These are phyloP conservation scores for Lordiphosa collinella DNA, from an alignment of 1,140 invertebrate species.

Conservation along the genomic window DNA sequence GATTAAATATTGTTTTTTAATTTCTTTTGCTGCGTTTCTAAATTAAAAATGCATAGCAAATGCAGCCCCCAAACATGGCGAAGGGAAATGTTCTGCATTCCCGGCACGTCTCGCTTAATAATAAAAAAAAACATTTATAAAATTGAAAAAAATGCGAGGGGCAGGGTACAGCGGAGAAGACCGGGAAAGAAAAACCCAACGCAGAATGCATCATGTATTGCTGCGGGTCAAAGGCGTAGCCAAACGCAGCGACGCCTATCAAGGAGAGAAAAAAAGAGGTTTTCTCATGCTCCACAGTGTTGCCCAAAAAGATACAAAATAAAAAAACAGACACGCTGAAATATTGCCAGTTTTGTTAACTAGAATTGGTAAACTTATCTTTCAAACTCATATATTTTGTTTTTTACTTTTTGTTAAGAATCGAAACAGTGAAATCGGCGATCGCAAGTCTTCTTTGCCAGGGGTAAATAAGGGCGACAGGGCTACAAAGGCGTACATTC, in stretches of 20 bases:
- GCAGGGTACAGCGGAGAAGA: not conserved
- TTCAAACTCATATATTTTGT: too few relatives aligned
- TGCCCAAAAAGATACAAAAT: too few relatives aligned
- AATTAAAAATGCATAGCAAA: conserved; percentile 64
- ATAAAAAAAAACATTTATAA: conserved; percentile 63
- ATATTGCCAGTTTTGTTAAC: too few relatives aligned
- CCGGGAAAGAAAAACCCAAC: not conserved
- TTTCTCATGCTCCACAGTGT: too few relatives aligned
- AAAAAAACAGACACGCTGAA: too few relatives aligned
- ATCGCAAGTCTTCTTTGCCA: too few relatives aligned
- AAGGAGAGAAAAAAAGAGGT: not conserved
- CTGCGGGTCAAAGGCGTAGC: conserved; percentile 11
- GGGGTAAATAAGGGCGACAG: too few relatives aligned
- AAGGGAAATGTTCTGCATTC: conserved; percentile 7
- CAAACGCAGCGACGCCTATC: conserved; percentile 14
- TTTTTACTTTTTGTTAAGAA: too few relatives aligned
- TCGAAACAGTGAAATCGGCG: too few relatives aligned
- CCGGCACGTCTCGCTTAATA: conserved; percentile 56
- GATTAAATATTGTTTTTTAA: conserved; percentile 77
- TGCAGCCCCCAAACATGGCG: conserved; percentile 21
- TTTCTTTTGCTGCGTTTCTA: conserved; percentile 46
- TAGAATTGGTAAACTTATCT: too few relatives aligned
- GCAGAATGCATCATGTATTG: not conserved
- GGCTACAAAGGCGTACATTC: too few relatives aligned
- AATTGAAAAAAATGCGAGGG: conserved; percentile 23